Conservation (phyloP, 2,797 vertebrate species). For the Hyperoplus immaculatus region DNA sequence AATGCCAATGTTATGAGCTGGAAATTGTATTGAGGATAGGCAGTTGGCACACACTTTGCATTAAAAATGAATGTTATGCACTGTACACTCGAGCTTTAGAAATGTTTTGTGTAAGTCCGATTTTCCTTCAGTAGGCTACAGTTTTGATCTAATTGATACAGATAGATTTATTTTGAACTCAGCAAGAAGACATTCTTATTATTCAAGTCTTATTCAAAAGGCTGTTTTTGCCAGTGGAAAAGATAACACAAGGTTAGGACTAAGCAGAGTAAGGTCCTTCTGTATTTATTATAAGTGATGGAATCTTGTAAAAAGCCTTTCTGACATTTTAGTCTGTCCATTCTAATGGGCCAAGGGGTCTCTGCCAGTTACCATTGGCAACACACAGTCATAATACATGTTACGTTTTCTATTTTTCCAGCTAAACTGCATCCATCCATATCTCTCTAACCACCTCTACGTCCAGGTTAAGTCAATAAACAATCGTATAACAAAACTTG, state of each 20-base stretch:
- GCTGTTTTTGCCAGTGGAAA: neutral
- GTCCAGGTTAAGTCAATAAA: conserved; percentile 32
- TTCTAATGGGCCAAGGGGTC: conserved; percentile 33
- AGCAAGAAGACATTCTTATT: neutral
- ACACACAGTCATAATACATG: conserved; percentile 40
- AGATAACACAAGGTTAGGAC: neutral
- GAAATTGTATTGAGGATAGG: neutral
- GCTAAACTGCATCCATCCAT: conserved; percentile 44
- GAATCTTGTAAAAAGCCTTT: conserved; percentile 9
- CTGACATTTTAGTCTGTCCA: conserved; percentile 17
- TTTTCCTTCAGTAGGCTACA: neutral
- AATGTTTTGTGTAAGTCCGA: neutral
- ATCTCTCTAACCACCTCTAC: conserved; percentile 15
- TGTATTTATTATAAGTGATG: conserved; percentile 9
- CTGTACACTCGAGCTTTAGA: neutral
- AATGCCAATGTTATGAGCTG: conserved; percentile 2
- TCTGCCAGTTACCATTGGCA: conserved; percentile 56
- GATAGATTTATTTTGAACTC: neutral
- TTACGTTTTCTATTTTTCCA: conserved; percentile 27
- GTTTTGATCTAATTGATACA: neutral
- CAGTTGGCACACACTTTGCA: neutral
- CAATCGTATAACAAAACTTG: conserved; percentile 42
- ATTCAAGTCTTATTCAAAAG: neutral
- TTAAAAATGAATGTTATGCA: neutral
- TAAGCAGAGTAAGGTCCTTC: neutral